Conservation (phyloP, 2,888 invertebrate genomes). For the Bellardia pandia region DNA sequence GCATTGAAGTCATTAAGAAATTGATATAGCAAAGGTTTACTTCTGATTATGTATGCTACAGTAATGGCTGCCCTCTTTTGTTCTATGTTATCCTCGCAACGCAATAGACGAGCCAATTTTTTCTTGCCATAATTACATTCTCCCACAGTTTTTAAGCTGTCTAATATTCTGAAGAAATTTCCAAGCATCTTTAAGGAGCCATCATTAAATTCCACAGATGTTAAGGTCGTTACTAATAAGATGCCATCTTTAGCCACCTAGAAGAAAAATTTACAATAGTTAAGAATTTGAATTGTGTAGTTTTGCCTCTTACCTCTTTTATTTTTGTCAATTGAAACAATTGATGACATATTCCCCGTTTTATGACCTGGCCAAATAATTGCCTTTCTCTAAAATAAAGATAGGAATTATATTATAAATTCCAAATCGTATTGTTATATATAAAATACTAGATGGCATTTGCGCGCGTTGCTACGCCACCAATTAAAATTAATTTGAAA, state of each 20-base stretch:
- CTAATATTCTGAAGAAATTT: constrained; percentile 80
- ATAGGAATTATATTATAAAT: too few species aligned
- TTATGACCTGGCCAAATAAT: constrained; percentile 83
- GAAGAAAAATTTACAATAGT: neutral
- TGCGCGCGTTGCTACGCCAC: too few species aligned
- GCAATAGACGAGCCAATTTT: constrained; percentile 81
- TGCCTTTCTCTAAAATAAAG: constrained; percentile 80
- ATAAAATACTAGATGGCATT: too few species aligned
- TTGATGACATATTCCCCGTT: constrained; percentile 82
- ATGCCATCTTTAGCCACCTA: constrained; percentile 81
- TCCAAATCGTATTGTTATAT: too few species aligned
- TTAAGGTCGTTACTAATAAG: too few species aligned
- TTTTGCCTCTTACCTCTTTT: constrained; percentile 77
- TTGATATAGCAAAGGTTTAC: constrained; percentile 81
- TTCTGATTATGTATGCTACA: constrained; percentile 82
- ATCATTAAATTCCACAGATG: too few species aligned
- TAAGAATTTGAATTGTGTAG: neutral
- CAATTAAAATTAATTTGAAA: too few species aligned
- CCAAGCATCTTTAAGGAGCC: too few species aligned
- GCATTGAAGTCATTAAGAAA: constrained; percentile 83
- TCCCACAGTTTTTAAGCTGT: constrained; percentile 82
- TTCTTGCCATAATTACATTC: constrained; percentile 84
- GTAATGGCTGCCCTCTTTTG: constrained; percentile 83
- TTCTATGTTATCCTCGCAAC: constrained; percentile 78
- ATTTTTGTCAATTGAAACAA: constrained; percentile 81